Evolutionary conservation across 2,888 invertebrate genomes (phyloP).

Genomic region (Drymonia ruficornis): DNA sequence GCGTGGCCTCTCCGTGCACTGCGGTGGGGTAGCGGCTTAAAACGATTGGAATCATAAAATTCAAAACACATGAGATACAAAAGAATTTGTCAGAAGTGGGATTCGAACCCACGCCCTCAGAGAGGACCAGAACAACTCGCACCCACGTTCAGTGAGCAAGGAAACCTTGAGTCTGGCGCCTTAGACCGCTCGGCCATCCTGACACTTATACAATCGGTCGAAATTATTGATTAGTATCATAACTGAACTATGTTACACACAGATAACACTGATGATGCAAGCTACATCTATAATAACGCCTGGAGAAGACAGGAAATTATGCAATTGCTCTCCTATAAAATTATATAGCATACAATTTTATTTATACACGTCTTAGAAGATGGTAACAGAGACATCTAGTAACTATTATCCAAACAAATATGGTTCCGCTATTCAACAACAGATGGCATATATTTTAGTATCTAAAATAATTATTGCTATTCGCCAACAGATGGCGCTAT

Average conservation of each 20-base stretch:
- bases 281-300: too few species aligned
- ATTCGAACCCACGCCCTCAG: slow-evolving; percentile 93
- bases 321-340: too few species aligned
- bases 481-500: not conserved
- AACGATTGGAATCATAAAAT: too few species aligned
- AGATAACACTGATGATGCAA: too few species aligned
- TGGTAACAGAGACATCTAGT: not conserved
- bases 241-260: not conserved
- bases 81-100: slow-evolving; percentile 89
- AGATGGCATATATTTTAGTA: not conserved
- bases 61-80: slow-evolving; percentile 35
- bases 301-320: too few species aligned
- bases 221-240: slow-evolving; percentile 45
- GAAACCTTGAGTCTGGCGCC: slow-evolving; percentile 87
- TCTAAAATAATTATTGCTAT: not conserved
- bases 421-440: not conserved
- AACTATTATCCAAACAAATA: not conserved
- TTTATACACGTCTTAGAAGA: too few species aligned
- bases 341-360: too few species aligned
- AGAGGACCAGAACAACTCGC: slow-evolving; percentile 88
- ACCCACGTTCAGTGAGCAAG: slow-evolving; percentile 88
- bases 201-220: slow-evolving; percentile 62
- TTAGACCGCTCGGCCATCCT: slow-evolving; percentile 97
- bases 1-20: too few species aligned
- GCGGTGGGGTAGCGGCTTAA: too few species aligned